phyloP scores from a whole-genome alignment of 2,888 invertebrate genomes.

The Lochmaea capreae region DNA sequence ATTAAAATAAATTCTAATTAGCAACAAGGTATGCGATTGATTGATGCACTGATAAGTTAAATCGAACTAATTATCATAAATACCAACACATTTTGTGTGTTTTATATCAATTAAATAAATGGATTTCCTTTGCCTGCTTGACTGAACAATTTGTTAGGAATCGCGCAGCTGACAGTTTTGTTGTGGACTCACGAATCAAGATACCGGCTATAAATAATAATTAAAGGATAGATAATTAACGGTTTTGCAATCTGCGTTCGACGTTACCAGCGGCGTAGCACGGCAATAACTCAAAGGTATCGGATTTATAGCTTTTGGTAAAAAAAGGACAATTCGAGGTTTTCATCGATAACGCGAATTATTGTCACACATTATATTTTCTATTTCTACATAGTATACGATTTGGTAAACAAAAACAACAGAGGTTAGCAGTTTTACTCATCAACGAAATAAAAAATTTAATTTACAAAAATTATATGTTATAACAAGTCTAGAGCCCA shows the following conservation, averaged over 20 bases:
- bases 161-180: conserved; percentile 48
- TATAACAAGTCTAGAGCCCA: too few relatives aligned
- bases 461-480: not conserved
- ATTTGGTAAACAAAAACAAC: too few relatives aligned
- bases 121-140: conserved; percentile 47
- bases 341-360: too few relatives aligned
- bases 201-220: conserved; percentile 49
- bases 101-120: conserved; percentile 51
- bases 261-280: not conserved
- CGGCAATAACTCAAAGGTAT: not conserved
- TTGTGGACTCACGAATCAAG: conserved; percentile 45
- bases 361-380: too few relatives aligned
- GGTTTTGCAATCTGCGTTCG: conserved; percentile 5
- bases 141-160: conserved; percentile 50
- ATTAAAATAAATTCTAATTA: conserved; percentile 38
- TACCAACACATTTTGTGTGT: conserved; percentile 45
- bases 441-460: conserved; percentile 5
- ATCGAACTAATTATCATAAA: conserved; percentile 44
- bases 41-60: conserved; percentile 37
- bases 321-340: too few relatives aligned
- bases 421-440: not conserved
- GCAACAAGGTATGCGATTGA: conserved; percentile 38
- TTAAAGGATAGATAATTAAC: conserved; percentile 47
- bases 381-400: too few relatives aligned
- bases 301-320: too few relatives aligned